Percentiles rank a stretch among this genome's conserved stretches.
Evolutionary conservation across 1,140 invertebrate genomes (phyloP).

Genomic region (Pachypeltis micranthus): DNA sequence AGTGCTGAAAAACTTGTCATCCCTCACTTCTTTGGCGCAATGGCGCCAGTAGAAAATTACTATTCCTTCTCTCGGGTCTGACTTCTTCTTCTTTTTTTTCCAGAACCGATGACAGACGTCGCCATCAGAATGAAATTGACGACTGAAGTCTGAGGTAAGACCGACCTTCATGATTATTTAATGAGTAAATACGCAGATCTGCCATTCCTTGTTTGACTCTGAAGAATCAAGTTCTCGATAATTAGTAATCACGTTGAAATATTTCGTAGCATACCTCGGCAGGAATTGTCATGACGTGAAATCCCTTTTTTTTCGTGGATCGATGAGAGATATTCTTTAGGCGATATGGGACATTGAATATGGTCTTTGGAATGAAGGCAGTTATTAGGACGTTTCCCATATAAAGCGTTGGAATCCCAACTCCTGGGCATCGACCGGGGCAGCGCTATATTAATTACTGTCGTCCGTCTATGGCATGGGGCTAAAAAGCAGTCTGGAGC

Average conservation of each 20-base stretch:
- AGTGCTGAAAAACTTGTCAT: background rate
- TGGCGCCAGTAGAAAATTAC: background rate
- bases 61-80: background rate
- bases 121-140: no score
- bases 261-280: no score
- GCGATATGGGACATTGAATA: background rate
- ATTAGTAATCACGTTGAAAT: no score
- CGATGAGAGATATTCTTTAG: background rate
- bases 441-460: background rate
- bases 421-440: no score
- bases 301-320: no score
- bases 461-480: background rate
- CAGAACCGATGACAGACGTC: background rate
- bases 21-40: background rate
- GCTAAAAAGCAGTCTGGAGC: no score
- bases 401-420: background rate
- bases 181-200: no score
- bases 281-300: no score
- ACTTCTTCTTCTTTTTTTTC: background rate
- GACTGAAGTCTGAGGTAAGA: no score
- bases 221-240: no score
- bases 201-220: no score
- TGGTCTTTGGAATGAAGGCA: background rate
- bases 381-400: background rate
- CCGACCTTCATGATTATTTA: constrained; percentile 5